These are phyloP conservation scores for Porites divaricata DNA, from an alignment of 92 coral and sea anemone genomes.

Conservation along the genomic window DNA sequence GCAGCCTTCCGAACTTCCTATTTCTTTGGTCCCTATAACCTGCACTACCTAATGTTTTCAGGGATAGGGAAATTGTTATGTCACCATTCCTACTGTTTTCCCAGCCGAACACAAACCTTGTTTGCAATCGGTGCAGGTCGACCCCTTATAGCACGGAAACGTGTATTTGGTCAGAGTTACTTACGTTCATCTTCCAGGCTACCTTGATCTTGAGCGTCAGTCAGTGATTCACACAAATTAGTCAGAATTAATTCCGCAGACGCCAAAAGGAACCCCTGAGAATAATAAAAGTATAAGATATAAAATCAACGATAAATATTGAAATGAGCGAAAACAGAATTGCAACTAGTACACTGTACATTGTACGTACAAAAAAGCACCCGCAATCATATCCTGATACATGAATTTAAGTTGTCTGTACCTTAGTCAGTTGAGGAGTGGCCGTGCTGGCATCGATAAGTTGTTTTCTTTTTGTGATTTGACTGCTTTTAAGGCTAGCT, in stretches of 20 bases:
- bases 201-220: conserved; percentile 63
- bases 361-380: no score
- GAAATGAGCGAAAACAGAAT: no score
- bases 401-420: background rate
- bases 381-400: no score
- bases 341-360: background rate
- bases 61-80: no score
- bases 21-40: no score
- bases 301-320: background rate
- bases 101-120: no score
- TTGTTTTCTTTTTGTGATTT: conserved; percentile 35
- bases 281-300: background rate
- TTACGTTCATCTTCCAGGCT: conserved; percentile 75
- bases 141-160: background rate
- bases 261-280: conserved; percentile 84
- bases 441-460: conserved; percentile 56
- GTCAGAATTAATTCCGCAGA: conserved; percentile 84
- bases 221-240: conserved; percentile 66
- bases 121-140: no score
- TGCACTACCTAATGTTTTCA: no score
- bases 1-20: no score
- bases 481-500: conserved; percentile 57
- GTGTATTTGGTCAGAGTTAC: background rate
- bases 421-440: conserved; percentile 69
- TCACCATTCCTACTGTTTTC: no score